A percentile compares a stretch with the other conserved stretches of the same genome.
These are phyloP conservation scores for Ctenomys sociabilis DNA, from an alignment of 2,113 vertebrate genomes.

Conservation along the genomic window DNA sequence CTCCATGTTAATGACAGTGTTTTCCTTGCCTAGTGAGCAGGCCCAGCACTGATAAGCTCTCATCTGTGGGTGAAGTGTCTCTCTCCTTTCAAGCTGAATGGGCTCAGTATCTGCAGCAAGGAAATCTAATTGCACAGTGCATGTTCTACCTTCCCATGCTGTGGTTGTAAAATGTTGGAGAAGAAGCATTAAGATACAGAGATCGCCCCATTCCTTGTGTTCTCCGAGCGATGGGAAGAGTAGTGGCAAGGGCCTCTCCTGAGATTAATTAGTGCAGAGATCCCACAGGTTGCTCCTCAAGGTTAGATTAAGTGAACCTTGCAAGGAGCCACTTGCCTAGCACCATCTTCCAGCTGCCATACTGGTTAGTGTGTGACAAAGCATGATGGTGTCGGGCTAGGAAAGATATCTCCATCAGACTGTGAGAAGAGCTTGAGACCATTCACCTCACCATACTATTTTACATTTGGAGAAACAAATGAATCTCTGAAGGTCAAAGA, in stretches of 20 bases:
- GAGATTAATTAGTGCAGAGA: slow-evolving; percentile 48
- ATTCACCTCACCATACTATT: neutral
- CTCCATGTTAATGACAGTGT: slow-evolving; percentile 64
- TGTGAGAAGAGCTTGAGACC: neutral
- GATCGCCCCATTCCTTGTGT: fast-evolving
- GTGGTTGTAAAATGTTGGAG: slow-evolving; percentile 54
- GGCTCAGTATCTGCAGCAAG: slow-evolving; percentile 55
- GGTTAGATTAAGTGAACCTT: neutral
- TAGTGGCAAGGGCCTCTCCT: neutral
- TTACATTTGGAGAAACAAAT: neutral
- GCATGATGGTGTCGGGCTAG: neutral
- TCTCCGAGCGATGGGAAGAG: slow-evolving; percentile 47
- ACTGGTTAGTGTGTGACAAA: neutral
- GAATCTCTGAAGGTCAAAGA: neutral
- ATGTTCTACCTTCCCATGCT: slow-evolving; percentile 79
- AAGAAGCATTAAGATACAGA: slow-evolving; percentile 63
- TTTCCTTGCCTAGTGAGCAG: slow-evolving; percentile 70
- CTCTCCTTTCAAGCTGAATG: slow-evolving; percentile 75
- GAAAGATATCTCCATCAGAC: neutral
- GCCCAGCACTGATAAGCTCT: slow-evolving; percentile 68
- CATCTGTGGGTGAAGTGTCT: slow-evolving; percentile 70
- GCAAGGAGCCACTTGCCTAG: slow-evolving; percentile 31
- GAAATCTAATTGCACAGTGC: slow-evolving; percentile 78
- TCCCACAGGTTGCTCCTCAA: slow-evolving; percentile 50
- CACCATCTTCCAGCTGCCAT: neutral